Evolutionary conservation across 2,888 invertebrate genomes (phyloP), one percentile per base, ranked within the genome.

Genomic region (Pyrocoelia pectoralis): DNA sequence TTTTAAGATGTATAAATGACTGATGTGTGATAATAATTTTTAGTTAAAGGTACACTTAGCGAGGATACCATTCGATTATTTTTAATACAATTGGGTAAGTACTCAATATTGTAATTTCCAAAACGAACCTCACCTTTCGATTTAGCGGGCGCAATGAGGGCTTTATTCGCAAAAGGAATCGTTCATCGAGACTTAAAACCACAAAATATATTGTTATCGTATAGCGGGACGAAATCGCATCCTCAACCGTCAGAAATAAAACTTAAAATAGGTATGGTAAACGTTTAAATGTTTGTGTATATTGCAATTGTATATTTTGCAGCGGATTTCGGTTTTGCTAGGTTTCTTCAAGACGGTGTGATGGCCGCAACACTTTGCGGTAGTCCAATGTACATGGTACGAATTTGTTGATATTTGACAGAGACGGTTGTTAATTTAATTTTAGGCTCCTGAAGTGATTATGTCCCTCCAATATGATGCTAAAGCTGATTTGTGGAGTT

Each of bases 301-400:
- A 19, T 10, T 15, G 5, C 12, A 49, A 28, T 28, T 28, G 29
- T 28, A 28, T 6, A 6, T 28, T 28, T 81, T 84, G 60, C 82
- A 93, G 98, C 98, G 78, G 99, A 99, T 85, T 99, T 99, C 85
- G 99, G 99, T 53, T 99, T 99, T 84, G 99, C 99, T 56, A 87
- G 99, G 79, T 98, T 99, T 83, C 86, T 99, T 49, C 94, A 95
- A 83, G 98, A 98, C 80, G 99, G 99, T 68, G 97, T 97, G 57
- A 99, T 99, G 99, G 99, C 99, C 57, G 98, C 97, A 67, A 99
- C 99, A 28, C 85, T 99, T 41, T 99, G 99, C 83, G 99, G 99
- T 49, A 99, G 98, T 50, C 99, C 99, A 10, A 99, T 99, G 99
- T 99, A 99, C 80, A 99, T 99, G 98, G 96, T 95, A 83, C n/a